These are phyloP conservation scores for Coelinius sp. DNA, from an alignment of 2,888 invertebrate species.

Conservation along the genomic window DNA sequence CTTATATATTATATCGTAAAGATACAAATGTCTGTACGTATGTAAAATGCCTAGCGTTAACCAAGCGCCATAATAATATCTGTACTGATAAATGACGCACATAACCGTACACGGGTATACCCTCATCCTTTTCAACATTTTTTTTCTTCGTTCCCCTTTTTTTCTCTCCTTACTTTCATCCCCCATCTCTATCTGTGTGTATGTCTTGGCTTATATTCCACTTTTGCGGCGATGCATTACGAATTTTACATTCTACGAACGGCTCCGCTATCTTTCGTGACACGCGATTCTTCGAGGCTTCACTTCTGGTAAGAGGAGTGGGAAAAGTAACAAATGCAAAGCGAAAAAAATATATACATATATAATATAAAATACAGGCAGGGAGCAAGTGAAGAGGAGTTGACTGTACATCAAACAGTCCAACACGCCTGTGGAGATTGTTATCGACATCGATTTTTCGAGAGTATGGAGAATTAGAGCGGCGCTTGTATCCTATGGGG, in stretches of 20 bases:
- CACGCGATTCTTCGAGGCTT: slow-evolving; percentile 63
- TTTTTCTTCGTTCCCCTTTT: slow-evolving; percentile 9
- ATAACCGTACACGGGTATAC: slow-evolving; percentile 67
- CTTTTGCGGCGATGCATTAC: slow-evolving; percentile 68
- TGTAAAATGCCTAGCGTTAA: slow-evolving; percentile 66
- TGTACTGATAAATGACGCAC: slow-evolving; percentile 69
- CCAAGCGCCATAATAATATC: slow-evolving; percentile 67
- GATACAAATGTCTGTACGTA: slow-evolving; percentile 67
- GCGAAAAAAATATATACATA: slow-evolving; percentile 13
- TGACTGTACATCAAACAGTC: slow-evolving; percentile 28
- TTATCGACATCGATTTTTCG: slow-evolving; percentile 27
- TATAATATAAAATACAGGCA: background rate
- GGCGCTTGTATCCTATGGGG: background rate
- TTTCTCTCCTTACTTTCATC: slow-evolving; percentile 21
- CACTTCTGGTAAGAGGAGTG: slow-evolving; percentile 44
- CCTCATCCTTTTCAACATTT: slow-evolving; percentile 34
- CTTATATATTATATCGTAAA: slow-evolving; percentile 66
- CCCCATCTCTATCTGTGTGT: slow-evolving; percentile 47
- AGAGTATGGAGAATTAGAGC: slow-evolving; percentile 21
- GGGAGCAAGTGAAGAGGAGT: background rate
- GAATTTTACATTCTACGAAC: slow-evolving; percentile 69
- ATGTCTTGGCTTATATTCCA: slow-evolving; percentile 62
- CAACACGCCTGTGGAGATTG: slow-evolving; percentile 21
- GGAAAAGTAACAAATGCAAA: slow-evolving; percentile 34
- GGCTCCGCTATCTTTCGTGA: slow-evolving; percentile 63